Percentiles rank a stretch among this genome's conserved stretches.
Conservation (phyloP, 2,888 invertebrate genomes). For the Caenorhabditis sulstoni region DNA sequence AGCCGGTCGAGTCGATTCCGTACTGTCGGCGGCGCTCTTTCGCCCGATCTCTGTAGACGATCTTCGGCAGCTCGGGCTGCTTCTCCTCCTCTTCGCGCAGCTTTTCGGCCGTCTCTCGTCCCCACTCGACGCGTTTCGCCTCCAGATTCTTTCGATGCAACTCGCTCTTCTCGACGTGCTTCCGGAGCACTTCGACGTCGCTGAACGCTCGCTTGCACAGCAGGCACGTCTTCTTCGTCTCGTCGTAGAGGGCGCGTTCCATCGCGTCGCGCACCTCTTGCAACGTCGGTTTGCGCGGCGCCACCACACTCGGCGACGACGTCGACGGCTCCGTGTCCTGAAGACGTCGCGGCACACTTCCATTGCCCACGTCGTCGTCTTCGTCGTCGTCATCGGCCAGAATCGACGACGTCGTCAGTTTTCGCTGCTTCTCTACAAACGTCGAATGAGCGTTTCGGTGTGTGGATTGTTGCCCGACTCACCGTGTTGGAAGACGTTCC, state of each 20-base stretch:
- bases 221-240: slow-evolving; percentile 84
- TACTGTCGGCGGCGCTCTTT: slow-evolving; percentile 95
- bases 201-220: slow-evolving; percentile 96
- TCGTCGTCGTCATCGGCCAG: slow-evolving; percentile 39
- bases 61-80: slow-evolving; percentile 47
- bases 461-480: neutral
- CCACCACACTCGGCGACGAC: slow-evolving; percentile 6
- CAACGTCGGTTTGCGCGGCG: slow-evolving; percentile 12
- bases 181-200: slow-evolving; percentile 89
- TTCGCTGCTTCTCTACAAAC: slow-evolving; percentile 34
- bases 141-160: slow-evolving; percentile 86
- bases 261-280: slow-evolving; percentile 57
- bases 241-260: slow-evolving; percentile 79
- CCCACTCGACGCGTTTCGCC: slow-evolving; percentile 67
- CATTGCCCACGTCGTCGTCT: slow-evolving; percentile 11
- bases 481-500: slow-evolving; percentile 62
- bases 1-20: slow-evolving; percentile 83
- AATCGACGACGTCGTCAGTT: neutral
- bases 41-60: slow-evolving; percentile 91
- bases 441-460: neutral
- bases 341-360: too few species aligned
- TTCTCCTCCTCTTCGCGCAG: slow-evolving; percentile 64
- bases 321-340: neutral
- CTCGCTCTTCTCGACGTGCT: slow-evolving; percentile 92
- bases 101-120: slow-evolving; percentile 50